Evolutionary conservation across 2,888 invertebrate species (phyloP).

Genomic region (Andrena chrysosceles): DNA sequence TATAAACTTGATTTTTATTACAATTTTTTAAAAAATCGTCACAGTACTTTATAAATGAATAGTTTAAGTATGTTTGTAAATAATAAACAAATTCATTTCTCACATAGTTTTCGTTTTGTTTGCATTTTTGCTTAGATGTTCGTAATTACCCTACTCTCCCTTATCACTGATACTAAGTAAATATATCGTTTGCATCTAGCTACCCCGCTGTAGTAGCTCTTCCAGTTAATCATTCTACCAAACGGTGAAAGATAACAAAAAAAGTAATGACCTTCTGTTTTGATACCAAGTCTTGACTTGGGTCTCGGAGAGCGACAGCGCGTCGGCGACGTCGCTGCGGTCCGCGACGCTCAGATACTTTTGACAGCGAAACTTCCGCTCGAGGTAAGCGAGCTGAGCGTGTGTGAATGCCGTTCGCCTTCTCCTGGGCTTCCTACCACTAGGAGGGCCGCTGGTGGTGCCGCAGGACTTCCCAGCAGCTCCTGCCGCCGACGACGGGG

Average conservation of each 20-base stretch:
- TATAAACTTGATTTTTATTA: too few relatives aligned
- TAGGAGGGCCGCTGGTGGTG: constrained; percentile 82
- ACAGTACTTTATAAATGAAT: too few relatives aligned
- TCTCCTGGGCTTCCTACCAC: constrained; percentile 92
- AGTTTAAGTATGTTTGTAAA: too few relatives aligned
- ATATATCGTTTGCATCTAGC: too few relatives aligned
- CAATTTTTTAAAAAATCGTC: too few relatives aligned
- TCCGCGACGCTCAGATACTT: constrained; percentile 98
- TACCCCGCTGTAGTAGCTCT: too few relatives aligned
- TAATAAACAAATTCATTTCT: too few relatives aligned
- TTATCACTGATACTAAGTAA: too few relatives aligned
- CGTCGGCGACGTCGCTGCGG: constrained; percentile 96
- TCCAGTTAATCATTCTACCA: too few relatives aligned
- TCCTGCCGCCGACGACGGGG: constrained; percentile 79
- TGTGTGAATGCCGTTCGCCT: constrained; percentile 97
- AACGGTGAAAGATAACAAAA: not conserved
- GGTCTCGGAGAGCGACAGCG: constrained; percentile 95
- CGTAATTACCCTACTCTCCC: too few relatives aligned
- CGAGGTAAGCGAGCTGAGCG: constrained; percentile 95
- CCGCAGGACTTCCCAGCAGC: constrained; percentile 64
- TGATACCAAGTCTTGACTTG: constrained; percentile 99
- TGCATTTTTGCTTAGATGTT: too few relatives aligned
- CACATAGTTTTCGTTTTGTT: too few relatives aligned
- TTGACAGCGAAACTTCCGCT: constrained; percentile 96
- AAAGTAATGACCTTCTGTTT: constrained; percentile 90